A percentile compares a stretch with the other conserved stretches of the same genome.
These are phyloP conservation scores for Lates japonicus DNA, from an alignment of 2,797 vertebrate species.

Conservation along the genomic window DNA sequence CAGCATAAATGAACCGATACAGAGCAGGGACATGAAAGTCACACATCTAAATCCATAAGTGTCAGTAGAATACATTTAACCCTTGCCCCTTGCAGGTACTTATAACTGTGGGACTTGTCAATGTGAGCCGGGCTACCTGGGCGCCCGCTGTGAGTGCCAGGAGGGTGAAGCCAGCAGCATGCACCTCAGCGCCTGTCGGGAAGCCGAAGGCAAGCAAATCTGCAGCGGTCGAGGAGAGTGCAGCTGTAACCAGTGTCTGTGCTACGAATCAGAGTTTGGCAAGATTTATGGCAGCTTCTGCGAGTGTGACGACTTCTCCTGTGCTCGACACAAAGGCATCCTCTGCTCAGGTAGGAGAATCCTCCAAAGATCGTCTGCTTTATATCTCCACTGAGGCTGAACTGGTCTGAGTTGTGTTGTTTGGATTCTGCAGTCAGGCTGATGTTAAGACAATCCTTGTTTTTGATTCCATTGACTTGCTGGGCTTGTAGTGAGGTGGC, in stretches of 20 bases:
- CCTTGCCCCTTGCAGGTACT: conserved; percentile 77
- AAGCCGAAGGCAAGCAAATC: conserved; percentile 93
- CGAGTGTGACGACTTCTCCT: conserved; percentile 98
- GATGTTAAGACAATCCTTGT: not conserved
- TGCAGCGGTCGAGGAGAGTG: conserved; percentile 97
- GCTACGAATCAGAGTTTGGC: conserved; percentile 97
- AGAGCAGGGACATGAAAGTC: not conserved
- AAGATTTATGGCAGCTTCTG: conserved; percentile 98
- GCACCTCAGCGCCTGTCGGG: conserved; percentile 90
- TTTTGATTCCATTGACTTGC: not conserved
- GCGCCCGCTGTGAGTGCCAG: conserved; percentile 93
- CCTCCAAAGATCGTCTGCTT: not conserved
- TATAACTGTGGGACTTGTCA: conserved; percentile 92
- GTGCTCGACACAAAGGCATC: conserved; percentile 94
- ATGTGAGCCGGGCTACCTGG: conserved; percentile 92
- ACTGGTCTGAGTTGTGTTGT: not conserved
- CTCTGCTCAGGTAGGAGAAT: conserved; percentile 92
- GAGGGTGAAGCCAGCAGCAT: conserved; percentile 88
- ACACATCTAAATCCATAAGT: accelerated
- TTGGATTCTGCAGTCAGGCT: not conserved
- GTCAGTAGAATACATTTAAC: not conserved
- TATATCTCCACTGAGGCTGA: no score
- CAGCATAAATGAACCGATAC: not conserved
- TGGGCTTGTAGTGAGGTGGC: not conserved
- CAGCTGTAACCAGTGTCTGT: conserved; percentile 97